Conservation (phyloP, 2,888 invertebrate genomes). For the Mylabris sibirica region DNA sequence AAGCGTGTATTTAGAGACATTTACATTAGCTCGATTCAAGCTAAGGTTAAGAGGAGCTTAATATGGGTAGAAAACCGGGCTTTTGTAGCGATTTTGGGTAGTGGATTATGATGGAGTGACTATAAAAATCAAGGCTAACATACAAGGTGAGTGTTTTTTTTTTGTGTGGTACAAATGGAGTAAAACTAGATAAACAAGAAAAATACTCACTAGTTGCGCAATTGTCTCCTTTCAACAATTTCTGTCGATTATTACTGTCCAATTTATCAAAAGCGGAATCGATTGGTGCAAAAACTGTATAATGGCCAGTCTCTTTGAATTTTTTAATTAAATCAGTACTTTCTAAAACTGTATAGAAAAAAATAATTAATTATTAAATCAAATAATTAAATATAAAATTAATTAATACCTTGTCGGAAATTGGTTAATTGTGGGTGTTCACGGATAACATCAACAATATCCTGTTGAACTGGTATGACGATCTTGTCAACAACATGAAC, state of each 20-base stretch:
- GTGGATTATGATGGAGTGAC: too few species aligned
- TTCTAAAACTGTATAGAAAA: conserved; percentile 63
- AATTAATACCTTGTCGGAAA: conserved; percentile 64
- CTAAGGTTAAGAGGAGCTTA: too few species aligned
- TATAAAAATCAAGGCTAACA: neutral
- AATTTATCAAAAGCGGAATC: conserved; percentile 72
- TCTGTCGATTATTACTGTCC: conserved; percentile 63
- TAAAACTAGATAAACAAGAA: neutral
- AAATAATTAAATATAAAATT: neutral
- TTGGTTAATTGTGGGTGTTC: conserved; percentile 68
- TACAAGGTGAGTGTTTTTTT: too few species aligned
- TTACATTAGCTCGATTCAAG: too few species aligned
- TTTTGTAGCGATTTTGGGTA: too few species aligned
- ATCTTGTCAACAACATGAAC: conserved; percentile 72
- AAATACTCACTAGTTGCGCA: conserved; percentile 67
- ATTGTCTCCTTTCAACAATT: conserved; percentile 66
- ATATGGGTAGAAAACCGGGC: too few species aligned
- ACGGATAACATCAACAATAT: conserved; percentile 67
- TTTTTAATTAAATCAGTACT: conserved; percentile 66
- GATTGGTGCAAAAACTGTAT: conserved; percentile 72
- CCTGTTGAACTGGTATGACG: conserved; percentile 64
- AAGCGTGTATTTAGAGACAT: too few species aligned
- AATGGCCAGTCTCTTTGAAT: conserved; percentile 65
- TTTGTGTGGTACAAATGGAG: neutral
- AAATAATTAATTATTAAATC: conserved; percentile 10